These are phyloP conservation scores for Amphipoea lucens DNA, from an alignment of 2,888 invertebrate genomes.

Conservation along the genomic window DNA sequence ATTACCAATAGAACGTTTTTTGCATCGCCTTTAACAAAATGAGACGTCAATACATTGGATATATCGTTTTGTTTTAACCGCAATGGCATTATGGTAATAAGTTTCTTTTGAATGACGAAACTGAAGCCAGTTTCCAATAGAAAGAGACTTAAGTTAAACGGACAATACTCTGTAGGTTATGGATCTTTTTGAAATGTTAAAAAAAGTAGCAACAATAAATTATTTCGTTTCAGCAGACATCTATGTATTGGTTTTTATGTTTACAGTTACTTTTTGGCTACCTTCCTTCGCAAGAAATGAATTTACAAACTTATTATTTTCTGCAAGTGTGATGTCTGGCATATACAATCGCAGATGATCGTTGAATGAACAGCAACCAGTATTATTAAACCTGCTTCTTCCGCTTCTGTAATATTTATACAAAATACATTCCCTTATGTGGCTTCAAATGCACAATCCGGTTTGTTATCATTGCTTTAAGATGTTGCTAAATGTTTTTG, in stretches of 20 bases:
- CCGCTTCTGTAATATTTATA: slow-evolving; percentile 53
- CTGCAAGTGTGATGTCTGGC: slow-evolving; percentile 1
- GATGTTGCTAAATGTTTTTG: slow-evolving; percentile 60
- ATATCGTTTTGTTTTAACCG: slow-evolving; percentile 68
- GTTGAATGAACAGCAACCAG: slow-evolving; percentile 20
- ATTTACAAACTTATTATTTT: slow-evolving; percentile 3
- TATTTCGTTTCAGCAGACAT: slow-evolving; percentile 16
- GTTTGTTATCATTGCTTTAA: slow-evolving; percentile 58
- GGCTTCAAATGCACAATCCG: slow-evolving; percentile 51
- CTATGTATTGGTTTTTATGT: slow-evolving; percentile 24
- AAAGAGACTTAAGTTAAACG: slow-evolving; percentile 33
- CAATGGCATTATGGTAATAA: slow-evolving; percentile 64
- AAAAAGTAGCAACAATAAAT: slow-evolving; percentile 40
- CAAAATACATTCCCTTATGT: slow-evolving; percentile 46
- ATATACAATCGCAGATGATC: not conserved
- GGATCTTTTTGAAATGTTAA: slow-evolving; percentile 37
- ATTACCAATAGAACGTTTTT: slow-evolving; percentile 84
- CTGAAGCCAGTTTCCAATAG: slow-evolving; percentile 43
- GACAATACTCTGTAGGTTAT: slow-evolving; percentile 33
- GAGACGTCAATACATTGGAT: slow-evolving; percentile 78
- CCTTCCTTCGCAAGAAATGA: not conserved
- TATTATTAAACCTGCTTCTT: slow-evolving; percentile 20
- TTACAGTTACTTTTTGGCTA: slow-evolving; percentile 19
- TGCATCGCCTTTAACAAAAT: slow-evolving; percentile 76
- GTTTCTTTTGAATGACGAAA: slow-evolving; percentile 65